Evolutionary conservation across 2,797 vertebrate genomes (phyloP).

Genomic region (Lacerta agilis): DNA sequence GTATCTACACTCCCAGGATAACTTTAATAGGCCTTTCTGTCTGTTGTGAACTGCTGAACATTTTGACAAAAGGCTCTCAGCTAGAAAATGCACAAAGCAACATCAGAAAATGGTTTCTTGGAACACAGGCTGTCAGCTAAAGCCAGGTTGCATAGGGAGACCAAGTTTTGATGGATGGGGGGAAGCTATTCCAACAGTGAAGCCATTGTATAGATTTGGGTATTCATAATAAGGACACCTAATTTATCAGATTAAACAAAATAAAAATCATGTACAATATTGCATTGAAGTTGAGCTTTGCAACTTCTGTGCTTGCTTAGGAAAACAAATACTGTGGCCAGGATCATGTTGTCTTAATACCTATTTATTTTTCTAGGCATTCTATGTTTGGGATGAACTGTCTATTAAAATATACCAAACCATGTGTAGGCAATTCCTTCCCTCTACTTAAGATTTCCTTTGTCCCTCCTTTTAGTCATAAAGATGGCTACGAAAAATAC

Average conservation of each 20-base stretch:
- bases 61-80: background rate
- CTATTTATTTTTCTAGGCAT: background rate
- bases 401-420: slow-evolving; percentile 35
- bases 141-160: background rate
- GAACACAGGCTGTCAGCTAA: background rate
- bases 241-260: background rate
- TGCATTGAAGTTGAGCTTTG: background rate
- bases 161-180: background rate
- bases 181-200: background rate
- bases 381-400: slow-evolving; percentile 18
- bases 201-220: background rate
- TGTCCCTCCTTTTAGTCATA: slow-evolving; percentile 85
- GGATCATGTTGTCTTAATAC: background rate
- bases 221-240: background rate
- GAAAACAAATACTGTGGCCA: background rate
- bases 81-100: background rate
- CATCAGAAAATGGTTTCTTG: background rate
- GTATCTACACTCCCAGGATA: background rate
- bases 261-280: background rate
- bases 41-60: background rate
- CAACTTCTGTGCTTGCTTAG: background rate
- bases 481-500: slow-evolving; percentile 96
- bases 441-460: slow-evolving; percentile 36
- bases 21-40: background rate
- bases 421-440: background rate